Evolutionary conservation across 2,797 vertebrate genomes (phyloP).

Genomic region (Mormyrus hasselquistii): DNA sequence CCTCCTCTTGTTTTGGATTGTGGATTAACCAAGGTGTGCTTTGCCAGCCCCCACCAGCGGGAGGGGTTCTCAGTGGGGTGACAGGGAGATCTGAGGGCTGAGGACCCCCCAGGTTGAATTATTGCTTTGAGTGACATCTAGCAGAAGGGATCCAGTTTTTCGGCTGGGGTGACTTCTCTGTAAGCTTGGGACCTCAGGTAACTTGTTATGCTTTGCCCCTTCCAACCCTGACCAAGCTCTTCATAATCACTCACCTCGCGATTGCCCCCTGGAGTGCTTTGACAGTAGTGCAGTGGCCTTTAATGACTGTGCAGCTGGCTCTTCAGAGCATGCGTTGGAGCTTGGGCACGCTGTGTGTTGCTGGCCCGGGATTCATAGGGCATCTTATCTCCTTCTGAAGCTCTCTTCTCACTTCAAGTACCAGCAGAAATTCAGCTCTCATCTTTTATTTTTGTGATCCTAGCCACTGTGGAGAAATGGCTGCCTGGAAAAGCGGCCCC

Average conservation of each 20-base stretch:
- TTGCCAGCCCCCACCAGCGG: background rate
- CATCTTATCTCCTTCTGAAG: background rate
- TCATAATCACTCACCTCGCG: background rate
- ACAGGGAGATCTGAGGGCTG: background rate
- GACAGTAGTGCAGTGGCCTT: background rate
- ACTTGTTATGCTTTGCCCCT: background rate
- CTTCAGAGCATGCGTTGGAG: background rate
- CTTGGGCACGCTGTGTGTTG: background rate
- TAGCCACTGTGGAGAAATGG: background rate
- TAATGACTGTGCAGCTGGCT: background rate
- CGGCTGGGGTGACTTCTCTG: background rate
- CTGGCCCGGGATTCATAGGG: background rate
- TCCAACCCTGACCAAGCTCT: background rate
- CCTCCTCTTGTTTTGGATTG: slow-evolving; percentile 1
- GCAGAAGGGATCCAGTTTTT: background rate
- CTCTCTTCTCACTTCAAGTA: background rate
- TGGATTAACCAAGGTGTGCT: slow-evolving; percentile 11
- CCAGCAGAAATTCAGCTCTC: background rate
- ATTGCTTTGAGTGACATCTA: background rate
- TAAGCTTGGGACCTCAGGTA: background rate
- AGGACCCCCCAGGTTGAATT: background rate
- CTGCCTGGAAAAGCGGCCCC: background rate
- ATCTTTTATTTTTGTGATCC: background rate
- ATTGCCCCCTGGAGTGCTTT: background rate
- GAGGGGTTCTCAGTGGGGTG: background rate